Base-by-base conservation (phyloP, 2,888 invertebrate genomes). In the Agrotis puta region DNA sequence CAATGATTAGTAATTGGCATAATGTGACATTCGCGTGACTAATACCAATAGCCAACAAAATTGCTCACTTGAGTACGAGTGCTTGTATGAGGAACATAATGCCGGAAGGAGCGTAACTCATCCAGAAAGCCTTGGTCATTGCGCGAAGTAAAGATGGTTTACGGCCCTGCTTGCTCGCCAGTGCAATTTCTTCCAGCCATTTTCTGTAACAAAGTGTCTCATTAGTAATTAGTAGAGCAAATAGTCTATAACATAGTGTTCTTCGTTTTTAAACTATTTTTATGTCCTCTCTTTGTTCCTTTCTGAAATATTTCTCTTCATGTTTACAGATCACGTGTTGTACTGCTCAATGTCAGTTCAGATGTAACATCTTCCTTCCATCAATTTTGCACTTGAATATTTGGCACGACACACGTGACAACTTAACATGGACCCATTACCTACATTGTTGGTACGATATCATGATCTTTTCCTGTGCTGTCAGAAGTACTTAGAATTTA, bases 91-190 rank as follows among this genome's bases (percentile, higher is more conserved):
- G 88, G 77, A 97, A 96, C 91, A 97, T 96, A 75, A 97, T 84
- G 65, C 97, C 96, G 88, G 97, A 98, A 81, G 97, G 93, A 67
- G 97, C 94, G 85, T 97, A 97, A 85, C 97, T 97, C 85, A 97
- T 96, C 97, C 97, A 97, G 92, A 98, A 98, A 43, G 97, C 97
- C 77, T 96, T 96, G 73, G 97, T 95, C 88, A 98, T 95, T 16
- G 97, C 97, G 76, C 96, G 97, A 43, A 97, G 94, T 16, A 98
- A 94, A 33, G 97, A 97, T 6, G 98, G 97, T 83, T 96, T 96
- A 82, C 96, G 95, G 16, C 96, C 96, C 80, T 96, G 94, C 70
- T 94, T 95, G 88, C 94, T 96, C 2, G 97, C 96, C 74, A 94
- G 91, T 76, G 96, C 95, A 79, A 97, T 91, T 92, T 97, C 97